A percentile compares a stretch with the other conserved stretches of the same genome.
These are phyloP conservation scores for Alloscopus bannaensis DNA, from an alignment of 2,888 invertebrate species.

Conservation along the genomic window DNA sequence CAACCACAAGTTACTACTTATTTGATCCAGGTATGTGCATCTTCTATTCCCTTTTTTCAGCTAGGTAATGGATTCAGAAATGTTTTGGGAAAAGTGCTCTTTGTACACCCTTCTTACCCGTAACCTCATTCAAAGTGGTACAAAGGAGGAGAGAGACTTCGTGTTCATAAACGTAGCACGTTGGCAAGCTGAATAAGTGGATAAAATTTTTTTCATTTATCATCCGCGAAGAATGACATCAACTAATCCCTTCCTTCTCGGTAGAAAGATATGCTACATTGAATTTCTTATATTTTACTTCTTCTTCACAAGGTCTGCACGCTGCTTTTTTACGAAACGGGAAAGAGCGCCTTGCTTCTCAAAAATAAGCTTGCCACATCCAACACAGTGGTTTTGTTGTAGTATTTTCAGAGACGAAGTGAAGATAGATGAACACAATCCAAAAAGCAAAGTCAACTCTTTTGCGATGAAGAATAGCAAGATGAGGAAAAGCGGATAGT, in stretches of 20 bases:
- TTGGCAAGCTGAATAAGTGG: conserved; percentile 25
- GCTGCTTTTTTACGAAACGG: too few relatives aligned
- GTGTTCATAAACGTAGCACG: conserved; percentile 11
- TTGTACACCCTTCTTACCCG: background rate
- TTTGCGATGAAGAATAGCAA: too few relatives aligned
- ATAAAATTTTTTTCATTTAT: conserved; percentile 56
- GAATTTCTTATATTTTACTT: too few relatives aligned
- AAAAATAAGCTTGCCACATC: too few relatives aligned
- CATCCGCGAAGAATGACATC: conserved; percentile 58
- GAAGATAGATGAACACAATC: too few relatives aligned
- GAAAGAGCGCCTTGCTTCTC: too few relatives aligned
- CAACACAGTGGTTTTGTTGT: too few relatives aligned
- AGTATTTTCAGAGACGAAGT: too few relatives aligned
- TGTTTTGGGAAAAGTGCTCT: background rate
- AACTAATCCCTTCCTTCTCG: conserved; percentile 41
- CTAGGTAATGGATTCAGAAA: background rate
- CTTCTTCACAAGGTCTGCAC: too few relatives aligned
- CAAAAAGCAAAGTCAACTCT: too few relatives aligned
- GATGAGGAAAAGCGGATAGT: too few relatives aligned
- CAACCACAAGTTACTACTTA: conserved; percentile 4
- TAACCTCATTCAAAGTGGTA: background rate
- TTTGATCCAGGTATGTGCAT: background rate
- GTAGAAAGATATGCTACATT: conserved; percentile 1
- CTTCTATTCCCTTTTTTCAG: background rate
- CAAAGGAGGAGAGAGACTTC: background rate